A percentile compares a stretch with the other conserved stretches of the same genome.
These are phyloP conservation scores for Ciona savignyi DNA, from an alignment of 23 tunicate species.

Conservation along the genomic window DNA sequence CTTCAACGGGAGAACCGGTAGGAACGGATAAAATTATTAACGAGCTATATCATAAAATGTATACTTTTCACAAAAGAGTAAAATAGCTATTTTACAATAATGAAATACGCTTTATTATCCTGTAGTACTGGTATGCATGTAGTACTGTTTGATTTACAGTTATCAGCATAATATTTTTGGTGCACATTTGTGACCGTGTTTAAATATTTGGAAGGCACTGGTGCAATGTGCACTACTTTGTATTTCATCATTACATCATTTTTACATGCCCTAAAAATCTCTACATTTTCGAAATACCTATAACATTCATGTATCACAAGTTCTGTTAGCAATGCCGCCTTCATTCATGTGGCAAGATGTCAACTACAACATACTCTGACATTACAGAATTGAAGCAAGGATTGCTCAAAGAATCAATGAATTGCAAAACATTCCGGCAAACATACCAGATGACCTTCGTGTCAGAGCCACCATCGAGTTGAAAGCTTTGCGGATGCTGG, in stretches of 20 bases:
- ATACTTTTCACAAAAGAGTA: no score
- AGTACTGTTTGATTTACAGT: no score
- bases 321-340: background rate
- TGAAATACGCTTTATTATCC: no score
- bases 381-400: constrained; percentile 79
- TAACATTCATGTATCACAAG: background rate
- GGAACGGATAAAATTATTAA: no score
- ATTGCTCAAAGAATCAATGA: constrained; percentile 84
- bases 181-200: no score
- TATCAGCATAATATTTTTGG: no score
- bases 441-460: constrained; percentile 67
- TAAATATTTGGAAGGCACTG: no score
- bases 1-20: constrained; percentile 74
- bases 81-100: no score
- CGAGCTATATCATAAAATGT: no score
- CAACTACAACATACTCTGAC: background rate
- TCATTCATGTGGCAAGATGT: background rate
- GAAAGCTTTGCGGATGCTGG: constrained; percentile 78
- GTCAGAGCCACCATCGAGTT: constrained; percentile 86
- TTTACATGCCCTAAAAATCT: background rate
- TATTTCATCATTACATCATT: background rate
- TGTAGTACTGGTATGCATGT: no score
- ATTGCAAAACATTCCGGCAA: constrained; percentile 75
- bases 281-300: background rate
- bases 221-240: no score